Evolutionary conservation across 23 tunicate species (phyloP).

Genomic region (Phallusia fumigata): DNA sequence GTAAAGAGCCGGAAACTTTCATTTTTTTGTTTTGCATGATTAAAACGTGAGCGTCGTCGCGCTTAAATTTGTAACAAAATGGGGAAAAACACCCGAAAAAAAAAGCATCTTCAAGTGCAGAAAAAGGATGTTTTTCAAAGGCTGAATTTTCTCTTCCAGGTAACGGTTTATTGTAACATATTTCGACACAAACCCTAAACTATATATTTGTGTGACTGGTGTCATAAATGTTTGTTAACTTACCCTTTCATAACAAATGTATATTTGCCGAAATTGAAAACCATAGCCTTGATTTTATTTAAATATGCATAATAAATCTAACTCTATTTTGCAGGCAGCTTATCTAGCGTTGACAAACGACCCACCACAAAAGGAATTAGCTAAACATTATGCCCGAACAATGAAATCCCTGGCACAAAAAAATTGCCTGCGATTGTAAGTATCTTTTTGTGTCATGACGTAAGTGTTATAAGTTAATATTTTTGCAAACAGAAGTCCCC

Average conservation of each 20-base stretch:
- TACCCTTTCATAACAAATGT: no score
- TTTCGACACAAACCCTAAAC: no score
- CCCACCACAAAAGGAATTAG: conserved; percentile 42
- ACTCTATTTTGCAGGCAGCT: conserved; percentile 59
- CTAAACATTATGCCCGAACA: conserved; percentile 47
- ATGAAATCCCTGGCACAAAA: conserved; percentile 51
- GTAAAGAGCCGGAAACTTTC: no score
- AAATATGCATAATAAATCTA: no score
- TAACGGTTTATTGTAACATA: no score
- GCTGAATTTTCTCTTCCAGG: conserved; percentile 71
- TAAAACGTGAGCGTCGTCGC: no score
- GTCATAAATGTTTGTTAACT: no score
- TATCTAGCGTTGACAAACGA: conserved; percentile 40
- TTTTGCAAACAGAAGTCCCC: conserved; percentile 40
- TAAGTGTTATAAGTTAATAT: neutral
- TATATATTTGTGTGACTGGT: no score
- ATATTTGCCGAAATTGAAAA: no score
- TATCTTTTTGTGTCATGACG: neutral
- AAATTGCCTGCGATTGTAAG: conserved; percentile 73
- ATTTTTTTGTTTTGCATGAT: no score
- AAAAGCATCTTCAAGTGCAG: conserved; percentile 21
- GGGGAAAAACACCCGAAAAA: conserved; percentile 8
- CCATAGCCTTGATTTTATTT: no score
- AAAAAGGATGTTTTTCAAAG: conserved; percentile 80
- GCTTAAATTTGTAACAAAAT: neutral